A percentile compares a stretch with the other conserved stretches of the same genome.
Evolutionary conservation across 2,113 vertebrate species (phyloP).

Genomic region (Percina caprodes): DNA sequence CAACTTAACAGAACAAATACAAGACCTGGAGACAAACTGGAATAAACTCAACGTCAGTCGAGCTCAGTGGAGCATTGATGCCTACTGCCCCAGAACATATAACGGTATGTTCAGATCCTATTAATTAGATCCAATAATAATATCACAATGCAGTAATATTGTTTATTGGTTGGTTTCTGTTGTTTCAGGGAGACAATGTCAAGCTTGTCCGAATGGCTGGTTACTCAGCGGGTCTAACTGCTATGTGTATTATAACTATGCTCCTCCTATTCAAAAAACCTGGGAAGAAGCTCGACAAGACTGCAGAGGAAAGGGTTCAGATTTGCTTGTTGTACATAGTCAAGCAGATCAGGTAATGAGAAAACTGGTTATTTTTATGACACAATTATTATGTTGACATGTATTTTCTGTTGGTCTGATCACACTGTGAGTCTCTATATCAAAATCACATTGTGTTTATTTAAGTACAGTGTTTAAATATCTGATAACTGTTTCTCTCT

Average conservation of each 20-base stretch:
- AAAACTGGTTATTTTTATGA: not conserved
- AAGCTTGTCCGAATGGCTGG: not conserved
- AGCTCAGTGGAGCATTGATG: too few relatives aligned
- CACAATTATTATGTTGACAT: too few relatives aligned
- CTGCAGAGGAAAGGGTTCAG: conserved; percentile 16
- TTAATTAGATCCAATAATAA: not conserved
- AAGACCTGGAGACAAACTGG: too few relatives aligned
- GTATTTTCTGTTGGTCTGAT: too few relatives aligned
- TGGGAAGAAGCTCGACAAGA: not conserved
- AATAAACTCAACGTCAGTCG: too few relatives aligned
- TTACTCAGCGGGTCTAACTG: accelerated
- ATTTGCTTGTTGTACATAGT: conserved; percentile 5
- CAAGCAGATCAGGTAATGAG: conserved; percentile 26
- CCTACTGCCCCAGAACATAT: too few relatives aligned
- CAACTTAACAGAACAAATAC: not conserved
- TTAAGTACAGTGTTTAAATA: not conserved
- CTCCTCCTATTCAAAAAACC: accelerated
- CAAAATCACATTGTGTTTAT: not conserved
- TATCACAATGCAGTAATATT: not conserved
- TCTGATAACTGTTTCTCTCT: too few relatives aligned
- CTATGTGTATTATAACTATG: accelerated
- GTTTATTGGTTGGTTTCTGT: not conserved
- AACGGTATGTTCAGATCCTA: not conserved
- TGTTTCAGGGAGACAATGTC: not conserved
- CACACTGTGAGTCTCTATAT: too few relatives aligned